Percentiles rank a stretch among this genome's conserved stretches.
phyloP scores from a whole-genome alignment of 2,888 invertebrate genomes.

The Xylophagus ater region DNA sequence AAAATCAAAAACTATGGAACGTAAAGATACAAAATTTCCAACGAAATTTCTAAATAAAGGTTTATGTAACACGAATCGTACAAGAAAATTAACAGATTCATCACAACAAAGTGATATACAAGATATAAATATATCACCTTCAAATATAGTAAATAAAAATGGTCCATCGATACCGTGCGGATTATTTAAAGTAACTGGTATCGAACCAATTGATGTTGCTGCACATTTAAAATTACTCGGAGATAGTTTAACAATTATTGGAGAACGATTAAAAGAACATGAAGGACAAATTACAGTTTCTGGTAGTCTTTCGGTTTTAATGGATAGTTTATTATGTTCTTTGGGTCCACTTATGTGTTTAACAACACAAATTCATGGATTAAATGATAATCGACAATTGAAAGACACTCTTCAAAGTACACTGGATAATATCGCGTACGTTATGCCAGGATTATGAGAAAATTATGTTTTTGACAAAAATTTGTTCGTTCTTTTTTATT shows the following conservation, averaged over 20 bases:
- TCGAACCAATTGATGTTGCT: constrained; percentile 78
- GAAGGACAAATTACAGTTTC: constrained; percentile 94
- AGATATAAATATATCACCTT: too few relatives aligned
- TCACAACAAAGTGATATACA: neutral
- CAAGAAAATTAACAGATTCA: constrained; percentile 2
- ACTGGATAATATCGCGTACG: constrained; percentile 88
- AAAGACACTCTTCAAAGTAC: constrained; percentile 49
- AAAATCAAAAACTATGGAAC: constrained; percentile 18
- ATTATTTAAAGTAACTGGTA: constrained; percentile 56
- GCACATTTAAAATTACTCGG: constrained; percentile 86
- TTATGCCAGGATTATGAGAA: constrained; percentile 69
- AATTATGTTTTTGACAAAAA: constrained; percentile 26
- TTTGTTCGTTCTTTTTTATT: too few relatives aligned
- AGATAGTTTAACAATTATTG: constrained; percentile 87
- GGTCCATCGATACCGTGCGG: constrained; percentile 19
- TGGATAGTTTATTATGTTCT: constrained; percentile 87
- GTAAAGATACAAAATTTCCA: constrained; percentile 4
- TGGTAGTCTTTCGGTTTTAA: constrained; percentile 81
- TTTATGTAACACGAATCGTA: constrained; percentile 16
- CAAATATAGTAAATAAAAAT: constrained; percentile 6
- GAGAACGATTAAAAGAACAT: constrained; percentile 84
- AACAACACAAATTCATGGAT: constrained; percentile 69
- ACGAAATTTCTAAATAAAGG: constrained; percentile 17
- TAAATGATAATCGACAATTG: constrained; percentile 50
- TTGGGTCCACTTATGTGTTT: constrained; percentile 80